Base-by-base conservation (phyloP, 2,113 vertebrate genomes). In the Hymenochirus boettgeri region DNA sequence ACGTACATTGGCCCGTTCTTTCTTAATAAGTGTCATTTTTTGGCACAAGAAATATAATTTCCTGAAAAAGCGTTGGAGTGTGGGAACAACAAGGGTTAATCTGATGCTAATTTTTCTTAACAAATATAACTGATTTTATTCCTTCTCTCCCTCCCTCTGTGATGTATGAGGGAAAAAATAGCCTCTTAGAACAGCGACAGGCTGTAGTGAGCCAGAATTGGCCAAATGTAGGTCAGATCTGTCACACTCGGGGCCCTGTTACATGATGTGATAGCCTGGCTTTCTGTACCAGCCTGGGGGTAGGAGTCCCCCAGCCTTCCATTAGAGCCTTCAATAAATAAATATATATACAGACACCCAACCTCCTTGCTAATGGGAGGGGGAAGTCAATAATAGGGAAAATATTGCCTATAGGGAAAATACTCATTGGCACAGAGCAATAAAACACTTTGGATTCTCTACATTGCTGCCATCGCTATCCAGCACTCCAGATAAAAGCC, bases 201-300 rank as follows among this genome's bases (percentile, higher is more conserved):
- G 80, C 83, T 86, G 84, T 85, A 86, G 80, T 77, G 85, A 89
- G 78, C 83, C 85, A 83, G 84, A 82, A 80, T 85, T 81, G 74
- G 80, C 76, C 80, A 79, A 87, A 97, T 95, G 87, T 97, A 94
- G 94, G 93, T 96, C 95, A 95, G 82, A 82, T 87, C 86, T 92
- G 89, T 95, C 91, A 91, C 84, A 89, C 85, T 87, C 80, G 85
- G 86, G 80, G 84, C 85, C 81, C 80, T 79, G 83, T 92, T 91
- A 89, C 82, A 77, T 75, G 80, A 91, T 90, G 90, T 90, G 89
- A 92, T 91, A 85, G 90, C 84, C 87, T 86, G 84, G 89, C 88
- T 90, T 87, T 88, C 87, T 88, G 83, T 82, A 76, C 79, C 89
- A 82, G 91, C 92, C 91, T 80, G 83, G 37, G 89, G 91, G 91